Base-by-base conservation (phyloP, 2,888 invertebrate species). In the Netelia fuscicornis region DNA sequence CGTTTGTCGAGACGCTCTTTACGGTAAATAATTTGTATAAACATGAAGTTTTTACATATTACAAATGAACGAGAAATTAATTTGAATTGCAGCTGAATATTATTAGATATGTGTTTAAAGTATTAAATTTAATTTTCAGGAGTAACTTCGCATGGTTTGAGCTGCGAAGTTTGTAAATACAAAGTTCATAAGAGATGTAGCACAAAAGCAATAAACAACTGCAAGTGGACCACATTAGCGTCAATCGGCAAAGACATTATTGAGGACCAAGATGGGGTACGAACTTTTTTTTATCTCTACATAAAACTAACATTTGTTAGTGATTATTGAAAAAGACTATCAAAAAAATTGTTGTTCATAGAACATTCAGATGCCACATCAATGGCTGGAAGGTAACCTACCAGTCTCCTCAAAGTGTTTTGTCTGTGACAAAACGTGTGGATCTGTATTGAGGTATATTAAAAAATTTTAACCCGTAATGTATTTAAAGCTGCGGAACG, bases 361-460 rank as follows among this genome's bases (percentile, higher is more conserved):
- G 97, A 97, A 96, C 92, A 97, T 98, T 90, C 96, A 97, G 88
- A 98, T 99, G 98, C 98, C 98, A 13, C 99, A 99, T 94, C 99
- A 99, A 92, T 99, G 99, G 99, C 96, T 99, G 95, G 99, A 99
- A 94, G 99, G 99, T 58, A 99, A 99, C 94, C 95, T 99, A 87
- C 98, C 99, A 2, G 98, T 99, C 79, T 98, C 98, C 80, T 97
- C 98, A 84, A 97, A 98, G 94, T 99, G 99, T 94, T 95, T 96
- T 87, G 96, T 98, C 85, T 99, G 99, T 94, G 98, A 98, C 92
- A 98, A 98, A 94, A 98, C 98, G 9, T 99, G 99, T 94, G 99
- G 99, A 81, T 99, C 98, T 81, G 99, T 99, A 78, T 95, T 98
- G 86, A 97, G 98, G 96, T 98, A 58, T 20, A 2, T 13, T 56